A percentile compares a stretch with the other conserved stretches of the same genome.
phyloP scores from a whole-genome alignment of 2,113 vertebrate species.

The Paedocypris sp. region DNA sequence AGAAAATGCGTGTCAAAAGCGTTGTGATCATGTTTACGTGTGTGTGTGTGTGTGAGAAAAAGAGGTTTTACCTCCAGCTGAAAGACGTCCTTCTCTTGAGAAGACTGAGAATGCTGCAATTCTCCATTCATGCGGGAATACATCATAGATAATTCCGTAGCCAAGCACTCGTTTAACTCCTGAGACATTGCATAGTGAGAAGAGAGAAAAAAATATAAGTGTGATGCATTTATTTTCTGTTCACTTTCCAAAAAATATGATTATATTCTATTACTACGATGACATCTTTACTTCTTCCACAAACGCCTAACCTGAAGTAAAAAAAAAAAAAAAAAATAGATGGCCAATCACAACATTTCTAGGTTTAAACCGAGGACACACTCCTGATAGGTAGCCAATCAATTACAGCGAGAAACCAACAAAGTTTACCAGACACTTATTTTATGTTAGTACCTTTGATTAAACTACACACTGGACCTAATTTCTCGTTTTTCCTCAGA shows the following conservation, averaged over 20 bases:
- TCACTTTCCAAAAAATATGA: background rate
- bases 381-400: too few species aligned
- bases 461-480: too few species aligned
- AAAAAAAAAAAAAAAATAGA: too few species aligned
- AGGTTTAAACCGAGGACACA: too few species aligned
- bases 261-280: too few species aligned
- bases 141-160: conserved; percentile 66
- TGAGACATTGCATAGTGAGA: conserved; percentile 29
- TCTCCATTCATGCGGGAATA: conserved; percentile 67
- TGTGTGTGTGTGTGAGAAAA: background rate
- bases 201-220: background rate
- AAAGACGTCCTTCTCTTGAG: conserved; percentile 70
- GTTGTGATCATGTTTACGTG: background rate
- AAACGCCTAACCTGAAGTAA: too few species aligned
- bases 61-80: conserved; percentile 72
- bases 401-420: too few species aligned
- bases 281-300: too few species aligned
- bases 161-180: conserved; percentile 78
- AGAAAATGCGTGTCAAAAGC: background rate
- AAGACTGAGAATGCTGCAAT: conserved; percentile 52
- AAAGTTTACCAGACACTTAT: too few species aligned
- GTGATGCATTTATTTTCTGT: background rate
- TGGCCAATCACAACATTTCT: too few species aligned
- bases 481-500: too few species aligned
- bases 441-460: too few species aligned